Evolutionary conservation across 2,797 vertebrate species (phyloP).

Genomic region (Adrianichthys oophorus): DNA sequence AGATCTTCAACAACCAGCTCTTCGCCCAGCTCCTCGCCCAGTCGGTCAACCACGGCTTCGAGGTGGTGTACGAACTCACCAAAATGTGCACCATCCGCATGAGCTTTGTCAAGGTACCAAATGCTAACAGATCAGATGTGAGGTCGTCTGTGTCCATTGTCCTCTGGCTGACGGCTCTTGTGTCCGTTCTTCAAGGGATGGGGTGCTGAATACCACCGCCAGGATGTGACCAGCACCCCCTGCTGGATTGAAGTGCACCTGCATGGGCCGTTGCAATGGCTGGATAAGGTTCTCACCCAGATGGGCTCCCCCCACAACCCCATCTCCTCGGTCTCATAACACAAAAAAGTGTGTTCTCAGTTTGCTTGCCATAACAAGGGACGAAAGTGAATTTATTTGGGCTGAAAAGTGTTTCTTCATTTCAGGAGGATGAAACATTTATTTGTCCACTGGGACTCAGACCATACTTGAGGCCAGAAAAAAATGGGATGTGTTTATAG

Average conservation of each 20-base stretch:
- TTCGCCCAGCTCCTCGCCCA: slow-evolving; percentile 96
- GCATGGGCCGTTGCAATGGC: slow-evolving; percentile 95
- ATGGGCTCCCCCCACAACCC: slow-evolving; percentile 98
- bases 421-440: slow-evolving; percentile 24
- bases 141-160: too few species aligned
- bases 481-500: slow-evolving; percentile 50
- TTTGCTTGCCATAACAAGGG: slow-evolving; percentile 3
- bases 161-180: background rate
- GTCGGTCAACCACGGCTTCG: slow-evolving; percentile 96
- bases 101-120: slow-evolving; percentile 96
- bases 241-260: slow-evolving; percentile 99
- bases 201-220: slow-evolving; percentile 97
- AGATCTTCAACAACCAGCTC: slow-evolving; percentile 99
- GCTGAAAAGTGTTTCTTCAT: slow-evolving; percentile 18
- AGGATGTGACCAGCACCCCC: slow-evolving; percentile 97
- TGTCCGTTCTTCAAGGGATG: slow-evolving; percentile 86
- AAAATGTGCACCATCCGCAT: slow-evolving; percentile 99
- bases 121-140: too few species aligned
- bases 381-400: slow-evolving; percentile 10
- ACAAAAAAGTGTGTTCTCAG: slow-evolving; percentile 9
- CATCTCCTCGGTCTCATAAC: slow-evolving; percentile 96
- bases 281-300: slow-evolving; percentile 98
- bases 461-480: slow-evolving; percentile 37
- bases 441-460: slow-evolving; percentile 17
- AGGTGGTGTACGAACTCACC: slow-evolving; percentile 96